Conservation (phyloP, 2,113 vertebrate genomes). For the Rhinolophus ferrumequinum region DNA sequence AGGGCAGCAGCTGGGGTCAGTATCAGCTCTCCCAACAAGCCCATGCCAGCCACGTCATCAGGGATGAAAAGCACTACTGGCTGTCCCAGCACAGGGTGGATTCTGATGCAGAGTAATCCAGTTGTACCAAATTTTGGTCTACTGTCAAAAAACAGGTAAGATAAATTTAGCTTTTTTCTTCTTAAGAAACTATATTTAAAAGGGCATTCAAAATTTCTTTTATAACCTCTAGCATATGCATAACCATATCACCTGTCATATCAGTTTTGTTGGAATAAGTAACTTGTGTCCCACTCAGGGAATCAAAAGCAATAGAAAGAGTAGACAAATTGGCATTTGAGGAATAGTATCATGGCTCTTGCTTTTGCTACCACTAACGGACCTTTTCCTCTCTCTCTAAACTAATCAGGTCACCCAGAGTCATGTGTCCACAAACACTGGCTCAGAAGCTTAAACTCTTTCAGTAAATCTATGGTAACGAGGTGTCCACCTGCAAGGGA, state of each 20-base stretch:
- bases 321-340: neutral
- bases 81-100: constrained; percentile 87
- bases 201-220: constrained; percentile 34
- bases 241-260: neutral
- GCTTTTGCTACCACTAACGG: neutral
- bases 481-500: neutral
- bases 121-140: constrained; percentile 51
- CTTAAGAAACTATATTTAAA: constrained; percentile 53
- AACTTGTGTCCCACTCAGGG: constrained; percentile 21
- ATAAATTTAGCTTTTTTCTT: constrained; percentile 45
- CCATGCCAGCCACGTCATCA: constrained; percentile 79
- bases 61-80: constrained; percentile 85
- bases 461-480: constrained; percentile 7
- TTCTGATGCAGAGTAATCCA: constrained; percentile 82
- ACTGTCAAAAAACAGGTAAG: constrained; percentile 57
- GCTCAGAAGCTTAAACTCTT: constrained; percentile 26
- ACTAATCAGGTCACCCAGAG: neutral
- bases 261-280: constrained; percentile 19
- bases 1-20: constrained; percentile 85
- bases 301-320: constrained; percentile 7
- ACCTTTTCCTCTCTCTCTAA: constrained; percentile 16
- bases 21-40: constrained; percentile 85
- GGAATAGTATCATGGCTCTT: neutral
- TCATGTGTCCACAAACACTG: neutral
- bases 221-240: constrained; percentile 27